phyloP scores from a whole-genome alignment of 2,888 invertebrate species.

The Operophtera brumata region DNA sequence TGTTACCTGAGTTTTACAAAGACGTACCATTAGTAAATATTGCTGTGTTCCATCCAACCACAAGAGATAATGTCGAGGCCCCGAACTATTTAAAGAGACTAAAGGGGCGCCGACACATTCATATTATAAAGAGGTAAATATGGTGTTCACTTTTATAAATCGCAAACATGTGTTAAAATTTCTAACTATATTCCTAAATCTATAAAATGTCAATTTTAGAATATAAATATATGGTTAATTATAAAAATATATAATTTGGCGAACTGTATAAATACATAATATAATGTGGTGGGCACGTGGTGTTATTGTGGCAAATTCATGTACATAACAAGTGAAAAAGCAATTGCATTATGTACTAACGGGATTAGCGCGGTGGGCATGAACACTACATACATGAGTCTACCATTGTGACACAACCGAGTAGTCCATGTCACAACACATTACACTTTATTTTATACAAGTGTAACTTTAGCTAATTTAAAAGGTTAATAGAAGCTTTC shows the following conservation, averaged over 20 bases:
- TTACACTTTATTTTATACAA: slow-evolving; percentile 20
- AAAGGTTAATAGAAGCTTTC: slow-evolving; percentile 32
- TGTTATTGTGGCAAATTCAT: slow-evolving; percentile 62
- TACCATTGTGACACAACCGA: slow-evolving; percentile 19
- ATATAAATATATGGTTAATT: slow-evolving; percentile 66
- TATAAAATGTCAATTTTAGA: slow-evolving; percentile 68
- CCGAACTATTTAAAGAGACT: slow-evolving; percentile 48
- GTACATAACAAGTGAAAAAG: slow-evolving; percentile 48
- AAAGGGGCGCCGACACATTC: slow-evolving; percentile 46
- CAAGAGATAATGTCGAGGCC: slow-evolving; percentile 39
- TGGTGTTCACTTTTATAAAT: slow-evolving; percentile 57
- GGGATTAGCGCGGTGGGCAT: slow-evolving; percentile 28
- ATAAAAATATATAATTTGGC: slow-evolving; percentile 71
- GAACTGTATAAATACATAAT: slow-evolving; percentile 61
- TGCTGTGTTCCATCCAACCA: slow-evolving; percentile 47
- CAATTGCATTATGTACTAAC: slow-evolving; percentile 23
- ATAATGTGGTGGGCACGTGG: slow-evolving; percentile 53
- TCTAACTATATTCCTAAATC: slow-evolving; percentile 55
- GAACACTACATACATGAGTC: slow-evolving; percentile 24
- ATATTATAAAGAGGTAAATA: slow-evolving; percentile 57
- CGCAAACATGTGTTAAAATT: slow-evolving; percentile 43
- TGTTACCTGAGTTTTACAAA: slow-evolving; percentile 61
- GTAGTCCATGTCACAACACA: slow-evolving; percentile 9
- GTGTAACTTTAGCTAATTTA: slow-evolving; percentile 32
- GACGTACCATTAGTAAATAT: slow-evolving; percentile 54